These are phyloP conservation scores for Oasisia sp. DNA, from an alignment of 2,888 invertebrate genomes.

Conservation along the genomic window DNA sequence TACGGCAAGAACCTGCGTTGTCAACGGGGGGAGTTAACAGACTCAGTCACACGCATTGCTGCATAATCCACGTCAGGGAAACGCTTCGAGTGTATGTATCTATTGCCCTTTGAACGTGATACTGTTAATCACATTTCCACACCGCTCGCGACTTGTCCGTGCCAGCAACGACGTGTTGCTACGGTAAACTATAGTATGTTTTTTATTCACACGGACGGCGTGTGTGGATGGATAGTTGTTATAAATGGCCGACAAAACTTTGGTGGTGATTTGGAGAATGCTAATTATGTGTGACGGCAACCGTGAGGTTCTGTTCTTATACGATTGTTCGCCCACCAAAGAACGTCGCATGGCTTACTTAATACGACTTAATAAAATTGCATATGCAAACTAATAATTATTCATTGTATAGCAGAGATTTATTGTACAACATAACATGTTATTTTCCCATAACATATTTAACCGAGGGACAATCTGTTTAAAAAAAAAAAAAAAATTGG, in stretches of 20 bases:
- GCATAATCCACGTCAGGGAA: neutral
- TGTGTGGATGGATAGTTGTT: neutral
- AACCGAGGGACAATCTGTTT: no score
- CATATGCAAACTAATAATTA: neutral
- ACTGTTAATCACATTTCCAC: neutral
- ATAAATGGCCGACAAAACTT: neutral
- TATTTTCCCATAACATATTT: no score
- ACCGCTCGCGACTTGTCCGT: neutral
- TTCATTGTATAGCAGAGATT: neutral
- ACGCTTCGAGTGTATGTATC: no score
- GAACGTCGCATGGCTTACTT: neutral
- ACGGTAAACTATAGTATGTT: neutral
- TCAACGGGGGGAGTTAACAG: no score
- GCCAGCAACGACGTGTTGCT: neutral
- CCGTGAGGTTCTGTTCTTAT: neutral
- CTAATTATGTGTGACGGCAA: neutral
- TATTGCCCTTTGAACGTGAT: no score
- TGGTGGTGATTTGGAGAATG: neutral
- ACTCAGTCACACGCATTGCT: neutral
- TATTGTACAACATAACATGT: neutral
- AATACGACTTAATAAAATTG: neutral
- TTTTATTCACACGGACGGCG: neutral
- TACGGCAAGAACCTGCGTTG: no score
- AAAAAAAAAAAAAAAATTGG: neutral
- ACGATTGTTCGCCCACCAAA: neutral